Evolutionary conservation across 2,888 invertebrate species (phyloP), one percentile per base, ranked within the genome.

Genomic region (Choreutis nemorana): DNA sequence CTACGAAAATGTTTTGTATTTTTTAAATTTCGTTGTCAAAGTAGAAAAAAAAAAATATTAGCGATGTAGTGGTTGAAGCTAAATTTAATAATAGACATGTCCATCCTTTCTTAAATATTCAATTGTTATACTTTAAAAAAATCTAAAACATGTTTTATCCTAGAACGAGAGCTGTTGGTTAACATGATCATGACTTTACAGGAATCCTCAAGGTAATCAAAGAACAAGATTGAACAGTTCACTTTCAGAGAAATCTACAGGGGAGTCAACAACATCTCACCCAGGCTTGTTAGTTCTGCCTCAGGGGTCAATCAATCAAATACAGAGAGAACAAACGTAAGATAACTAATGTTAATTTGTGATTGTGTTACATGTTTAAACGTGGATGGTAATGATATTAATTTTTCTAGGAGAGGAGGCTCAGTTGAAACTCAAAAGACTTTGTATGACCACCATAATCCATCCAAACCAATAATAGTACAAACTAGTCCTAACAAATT

Each of bases 391-490:
- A 20, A 14, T 30, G 14, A n/a, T 6, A 7, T 28, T 33, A n/a
- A 33, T 41, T 35, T 29, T 59, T 56, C 31, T 42, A 68, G 73
- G 24, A 57, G 72, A 13, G 54, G 55, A 26, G 57, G 52, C 14
- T 52, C 55, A 20, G 37, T 42, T 11, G 72, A 75, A 31, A 61
- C 50, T 12, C 73, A 71, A 32, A 78, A 72, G 53, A 66, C 61
- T 14, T 53, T 79, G 21, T 78, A 56, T 42, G 72, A 77, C 37
- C 68, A 71, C 41, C 72, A 80, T 21, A 79, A 77, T 52, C 80
- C 80, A 41, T 83, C 83, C 34, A 88, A 86, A 66, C 89, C 89
- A 11, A 90, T 90, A 37, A 81, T 89, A 41, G 83, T 89, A 34
- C 84, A 83, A 45, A 68, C 71, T 32, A 67, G 60, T 53, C 61